Percentiles rank a stretch among this genome's conserved stretches.
Conservation (phyloP, 2,888 invertebrate species). For the Dione juno region DNA sequence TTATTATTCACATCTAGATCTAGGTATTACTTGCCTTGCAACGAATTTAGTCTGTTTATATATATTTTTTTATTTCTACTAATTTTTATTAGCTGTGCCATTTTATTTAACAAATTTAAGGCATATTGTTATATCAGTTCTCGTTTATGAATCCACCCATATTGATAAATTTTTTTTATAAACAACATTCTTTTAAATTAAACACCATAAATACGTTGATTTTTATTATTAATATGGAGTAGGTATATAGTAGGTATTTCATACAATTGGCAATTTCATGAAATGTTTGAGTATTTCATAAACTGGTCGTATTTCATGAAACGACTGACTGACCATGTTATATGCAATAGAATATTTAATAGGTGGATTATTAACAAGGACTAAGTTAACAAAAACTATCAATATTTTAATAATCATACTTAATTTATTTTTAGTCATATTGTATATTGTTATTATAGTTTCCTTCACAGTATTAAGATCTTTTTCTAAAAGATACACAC, state of each 20-base stretch:
- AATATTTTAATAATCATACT: background rate
- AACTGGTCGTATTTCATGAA: too few relatives aligned
- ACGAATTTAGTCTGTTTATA: constrained; percentile 68
- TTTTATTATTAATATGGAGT: too few relatives aligned
- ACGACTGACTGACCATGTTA: too few relatives aligned
- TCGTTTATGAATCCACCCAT: background rate
- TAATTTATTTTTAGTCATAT: constrained; percentile 2
- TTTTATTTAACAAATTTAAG: constrained; percentile 28
- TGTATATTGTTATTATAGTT: background rate
- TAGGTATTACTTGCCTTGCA: constrained; percentile 66
- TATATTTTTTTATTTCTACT: constrained; percentile 48
- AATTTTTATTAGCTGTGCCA: constrained; percentile 54
- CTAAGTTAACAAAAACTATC: background rate
- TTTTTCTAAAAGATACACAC: constrained; percentile 31
- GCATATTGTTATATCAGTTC: background rate
- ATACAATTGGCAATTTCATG: too few relatives aligned
- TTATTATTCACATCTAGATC: constrained; percentile 57
- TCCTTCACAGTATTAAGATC: constrained; percentile 20
- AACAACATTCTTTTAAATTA: too few relatives aligned
- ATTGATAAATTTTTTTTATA: background rate
- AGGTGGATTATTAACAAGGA: background rate
- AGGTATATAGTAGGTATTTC: too few relatives aligned
- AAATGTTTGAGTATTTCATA: too few relatives aligned
- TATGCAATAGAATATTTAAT: too few relatives aligned
- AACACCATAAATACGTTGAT: too few relatives aligned